phyloP scores from a whole-genome alignment of 1,140 invertebrate genomes.

The Drosophila leontia region DNA sequence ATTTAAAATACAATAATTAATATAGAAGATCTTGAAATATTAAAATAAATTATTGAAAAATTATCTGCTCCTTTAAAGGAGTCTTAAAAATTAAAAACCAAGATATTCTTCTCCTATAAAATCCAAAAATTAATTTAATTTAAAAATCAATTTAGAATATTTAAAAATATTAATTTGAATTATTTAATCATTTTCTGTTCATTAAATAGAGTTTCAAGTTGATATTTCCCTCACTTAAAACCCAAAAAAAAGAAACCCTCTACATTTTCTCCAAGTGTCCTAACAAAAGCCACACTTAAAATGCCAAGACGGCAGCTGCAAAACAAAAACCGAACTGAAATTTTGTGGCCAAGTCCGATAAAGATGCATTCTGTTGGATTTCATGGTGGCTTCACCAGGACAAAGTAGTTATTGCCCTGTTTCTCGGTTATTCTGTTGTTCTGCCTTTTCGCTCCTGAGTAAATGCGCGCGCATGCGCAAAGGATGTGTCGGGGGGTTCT shows the following conservation, averaged over 20 bases:
- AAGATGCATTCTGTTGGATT: constrained; percentile 65
- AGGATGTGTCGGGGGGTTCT: constrained; percentile 49
- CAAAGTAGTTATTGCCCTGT: constrained; percentile 17
- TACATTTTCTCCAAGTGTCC: constrained; percentile 6
- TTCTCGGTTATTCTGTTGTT: constrained; percentile 36
- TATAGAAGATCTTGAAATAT: no score
- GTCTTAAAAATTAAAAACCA: no score
- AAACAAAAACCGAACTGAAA: constrained; percentile 27
- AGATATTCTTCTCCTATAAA: no score
- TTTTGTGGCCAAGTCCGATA: constrained; percentile 49
- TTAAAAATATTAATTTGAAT: no score
- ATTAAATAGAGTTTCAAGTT: not conserved
- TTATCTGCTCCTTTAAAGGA: no score
- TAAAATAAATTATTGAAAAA: no score
- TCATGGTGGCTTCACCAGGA: constrained; percentile 23
- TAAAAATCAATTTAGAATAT: no score
- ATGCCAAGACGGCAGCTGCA: constrained; percentile 79
- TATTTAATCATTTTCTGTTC: not conserved
- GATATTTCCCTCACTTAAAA: not conserved
- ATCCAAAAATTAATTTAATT: no score
- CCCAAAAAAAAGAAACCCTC: not conserved
- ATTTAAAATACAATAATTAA: no score
- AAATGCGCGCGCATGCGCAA: constrained; percentile 81
- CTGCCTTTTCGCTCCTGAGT: constrained; percentile 26
- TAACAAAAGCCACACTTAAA: constrained; percentile 73